Conservation (phyloP, 1,140 invertebrate species). For the Halyomorpha halys region DNA sequence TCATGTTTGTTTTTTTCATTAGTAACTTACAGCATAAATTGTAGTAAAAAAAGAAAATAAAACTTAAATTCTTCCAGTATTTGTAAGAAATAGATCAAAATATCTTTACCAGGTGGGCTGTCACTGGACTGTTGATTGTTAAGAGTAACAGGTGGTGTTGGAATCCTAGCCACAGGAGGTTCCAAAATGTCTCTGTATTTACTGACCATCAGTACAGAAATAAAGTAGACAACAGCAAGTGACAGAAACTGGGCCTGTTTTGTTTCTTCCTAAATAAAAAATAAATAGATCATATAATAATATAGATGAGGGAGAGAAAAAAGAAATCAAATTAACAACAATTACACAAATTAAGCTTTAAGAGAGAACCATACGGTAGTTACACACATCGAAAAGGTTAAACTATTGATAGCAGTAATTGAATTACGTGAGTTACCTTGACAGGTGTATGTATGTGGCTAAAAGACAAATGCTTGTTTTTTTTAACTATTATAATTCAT, state of each 20-base stretch:
- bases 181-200: conserved; percentile 98
- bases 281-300: background rate
- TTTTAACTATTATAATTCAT: no score
- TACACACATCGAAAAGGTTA: no score
- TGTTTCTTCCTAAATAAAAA: conserved; percentile 81
- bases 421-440: no score
- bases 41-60: no score
- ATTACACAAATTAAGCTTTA: no score
- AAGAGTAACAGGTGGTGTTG: conserved; percentile 47
- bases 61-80: background rate
- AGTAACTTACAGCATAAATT: no score
- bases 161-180: conserved; percentile 57
- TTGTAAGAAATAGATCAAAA: background rate
- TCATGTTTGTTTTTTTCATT: no score
- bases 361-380: no score
- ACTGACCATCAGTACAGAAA: conserved; percentile 98
- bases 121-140: conserved; percentile 35
- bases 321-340: no score
- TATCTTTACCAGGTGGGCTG: conserved; percentile 47
- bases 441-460: no score
- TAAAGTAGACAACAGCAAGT: conserved; percentile 97
- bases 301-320: background rate
- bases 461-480: no score
- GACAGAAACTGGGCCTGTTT: conserved; percentile 99
- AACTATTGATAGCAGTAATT: no score